Conservation (phyloP, 2,113 vertebrate genomes). For the Oceanites oceanicus region DNA sequence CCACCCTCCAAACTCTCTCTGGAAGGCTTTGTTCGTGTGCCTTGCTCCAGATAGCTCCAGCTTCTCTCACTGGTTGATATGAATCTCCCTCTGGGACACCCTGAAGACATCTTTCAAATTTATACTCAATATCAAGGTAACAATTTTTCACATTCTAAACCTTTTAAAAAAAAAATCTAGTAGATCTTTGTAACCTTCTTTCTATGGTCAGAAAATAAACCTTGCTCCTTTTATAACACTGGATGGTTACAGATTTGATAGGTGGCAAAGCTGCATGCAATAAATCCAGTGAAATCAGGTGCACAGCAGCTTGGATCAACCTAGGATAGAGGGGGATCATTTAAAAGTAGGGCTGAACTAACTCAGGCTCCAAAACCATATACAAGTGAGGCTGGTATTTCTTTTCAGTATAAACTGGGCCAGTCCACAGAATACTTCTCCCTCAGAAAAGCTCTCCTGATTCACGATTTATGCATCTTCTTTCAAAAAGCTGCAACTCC, state of each 20-base stretch:
- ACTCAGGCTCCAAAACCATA: not conserved
- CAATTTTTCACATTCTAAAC: not conserved
- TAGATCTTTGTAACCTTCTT: not conserved
- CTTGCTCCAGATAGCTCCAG: not conserved
- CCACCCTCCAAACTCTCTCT: not conserved
- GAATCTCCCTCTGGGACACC: not conserved
- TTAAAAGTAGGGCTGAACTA: not conserved
- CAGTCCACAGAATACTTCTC: not conserved
- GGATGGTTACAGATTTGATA: not conserved
- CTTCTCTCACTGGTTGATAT: not conserved
- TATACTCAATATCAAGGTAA: not conserved
- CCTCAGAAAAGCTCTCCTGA: not conserved
- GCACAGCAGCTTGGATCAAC: not conserved
- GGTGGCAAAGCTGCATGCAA: accelerated
- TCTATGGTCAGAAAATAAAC: not conserved
- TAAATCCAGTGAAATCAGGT: not conserved
- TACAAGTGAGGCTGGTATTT: not conserved
- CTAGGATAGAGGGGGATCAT: not conserved
- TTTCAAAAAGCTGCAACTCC: not conserved
- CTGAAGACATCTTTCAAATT: not conserved
- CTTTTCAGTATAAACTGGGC: not conserved
- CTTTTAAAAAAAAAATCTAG: not conserved
- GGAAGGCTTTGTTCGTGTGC: not conserved
- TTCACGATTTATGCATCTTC: not conserved
- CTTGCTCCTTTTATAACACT: not conserved